Evolutionary conservation across 2,888 invertebrate species (phyloP).

Genomic region (Rhyacophila evoluta): DNA sequence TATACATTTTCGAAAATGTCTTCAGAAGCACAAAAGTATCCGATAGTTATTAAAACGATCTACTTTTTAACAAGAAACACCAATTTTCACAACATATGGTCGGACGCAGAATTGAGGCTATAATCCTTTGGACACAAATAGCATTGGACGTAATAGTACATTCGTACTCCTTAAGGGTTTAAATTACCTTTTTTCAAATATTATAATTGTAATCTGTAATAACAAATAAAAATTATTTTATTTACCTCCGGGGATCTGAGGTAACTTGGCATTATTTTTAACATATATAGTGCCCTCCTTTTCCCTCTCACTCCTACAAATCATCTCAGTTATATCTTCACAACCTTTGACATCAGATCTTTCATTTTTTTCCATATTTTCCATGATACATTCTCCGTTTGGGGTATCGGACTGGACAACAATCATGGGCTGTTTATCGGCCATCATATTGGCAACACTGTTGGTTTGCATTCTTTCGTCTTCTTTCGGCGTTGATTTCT

Average conservation of each 20-base stretch:
- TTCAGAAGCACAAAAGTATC: too few species aligned
- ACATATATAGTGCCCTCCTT: slow-evolving; percentile 6
- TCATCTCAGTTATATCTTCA: neutral
- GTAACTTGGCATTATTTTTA: slow-evolving; percentile 25
- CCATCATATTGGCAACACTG: neutral
- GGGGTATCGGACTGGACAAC: neutral
- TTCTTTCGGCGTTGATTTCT: neutral
- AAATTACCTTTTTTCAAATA: too few species aligned
- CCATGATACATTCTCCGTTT: neutral
- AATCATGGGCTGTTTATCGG: neutral
- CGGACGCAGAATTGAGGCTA: too few species aligned
- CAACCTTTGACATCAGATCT: neutral
- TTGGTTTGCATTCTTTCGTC: neutral
- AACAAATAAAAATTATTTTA: neutral
- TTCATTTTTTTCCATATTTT: neutral
- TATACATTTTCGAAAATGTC: too few species aligned
- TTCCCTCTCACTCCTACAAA: neutral
- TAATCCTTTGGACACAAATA: too few species aligned
- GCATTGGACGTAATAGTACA: too few species aligned
- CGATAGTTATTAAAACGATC: too few species aligned
- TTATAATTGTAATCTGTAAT: too few species aligned
- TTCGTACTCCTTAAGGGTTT: too few species aligned
- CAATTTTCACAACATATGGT: too few species aligned
- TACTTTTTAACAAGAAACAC: too few species aligned
- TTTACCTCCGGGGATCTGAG: slow-evolving; percentile 34